These are phyloP conservation scores for Ophioninae sp. DNA, from an alignment of 2,888 invertebrate species.

Conservation along the genomic window DNA sequence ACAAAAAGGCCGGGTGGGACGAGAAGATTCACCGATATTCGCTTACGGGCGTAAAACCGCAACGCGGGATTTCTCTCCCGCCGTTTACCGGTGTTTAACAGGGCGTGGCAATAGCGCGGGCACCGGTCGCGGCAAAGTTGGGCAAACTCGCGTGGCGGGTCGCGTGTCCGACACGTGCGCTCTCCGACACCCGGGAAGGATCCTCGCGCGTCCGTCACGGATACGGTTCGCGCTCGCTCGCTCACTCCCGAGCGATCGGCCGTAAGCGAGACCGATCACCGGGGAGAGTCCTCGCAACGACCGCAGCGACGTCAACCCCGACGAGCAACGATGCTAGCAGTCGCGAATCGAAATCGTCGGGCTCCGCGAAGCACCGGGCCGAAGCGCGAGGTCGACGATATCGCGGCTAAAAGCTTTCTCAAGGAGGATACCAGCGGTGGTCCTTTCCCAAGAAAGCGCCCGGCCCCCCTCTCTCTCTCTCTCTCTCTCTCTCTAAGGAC, in stretches of 20 bases:
- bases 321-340: too few species aligned
- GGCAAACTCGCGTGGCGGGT: conserved; percentile 55
- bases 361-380: too few species aligned
- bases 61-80: conserved; percentile 24
- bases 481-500: neutral
- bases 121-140: conserved; percentile 54
- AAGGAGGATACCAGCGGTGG: neutral
- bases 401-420: neutral
- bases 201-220: conserved; percentile 33
- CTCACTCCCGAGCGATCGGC: conserved; percentile 64
- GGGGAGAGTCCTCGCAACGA: conserved; percentile 52
- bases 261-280: conserved; percentile 57
- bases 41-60: conserved; percentile 56
- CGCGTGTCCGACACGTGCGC: conserved; percentile 73
- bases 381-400: too few species aligned
- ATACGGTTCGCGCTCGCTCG: conserved; percentile 7
- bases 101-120: neutral
- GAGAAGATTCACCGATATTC: conserved; percentile 45
- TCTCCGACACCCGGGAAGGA: conserved; percentile 68
- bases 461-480: too few species aligned
- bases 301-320: too few species aligned
- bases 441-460: neutral
- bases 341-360: too few species aligned
- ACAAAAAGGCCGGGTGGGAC: conserved; percentile 40
- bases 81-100: conserved; percentile 2